phyloP scores from a whole-genome alignment of 1,140 invertebrate species.

The Lepidurus arcticus region DNA sequence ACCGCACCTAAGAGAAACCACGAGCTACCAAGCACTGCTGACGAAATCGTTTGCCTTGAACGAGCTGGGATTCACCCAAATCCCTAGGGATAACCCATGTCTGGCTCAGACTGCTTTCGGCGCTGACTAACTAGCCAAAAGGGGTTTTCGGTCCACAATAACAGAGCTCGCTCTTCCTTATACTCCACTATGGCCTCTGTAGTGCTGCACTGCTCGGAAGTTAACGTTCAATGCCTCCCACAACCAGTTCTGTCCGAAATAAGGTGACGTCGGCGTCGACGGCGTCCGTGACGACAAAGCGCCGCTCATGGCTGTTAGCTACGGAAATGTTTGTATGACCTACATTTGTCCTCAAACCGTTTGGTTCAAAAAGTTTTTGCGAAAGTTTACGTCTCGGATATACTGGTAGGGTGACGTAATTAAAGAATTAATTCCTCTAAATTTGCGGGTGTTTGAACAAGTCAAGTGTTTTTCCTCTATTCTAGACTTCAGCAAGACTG shows the following conservation, averaged over 20 bases:
- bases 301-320: not conserved
- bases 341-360: too few species aligned
- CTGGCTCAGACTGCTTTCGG: not conserved
- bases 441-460: too few species aligned
- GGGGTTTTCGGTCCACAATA: not conserved
- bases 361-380: too few species aligned
- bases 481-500: too few species aligned
- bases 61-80: not conserved
- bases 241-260: not conserved
- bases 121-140: not conserved
- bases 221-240: not conserved
- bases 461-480: too few species aligned
- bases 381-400: too few species aligned
- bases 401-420: too few species aligned
- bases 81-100: not conserved
- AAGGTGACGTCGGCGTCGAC: not conserved
- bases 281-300: not conserved
- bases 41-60: not conserved
- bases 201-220: not conserved
- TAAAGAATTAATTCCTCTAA: too few species aligned
- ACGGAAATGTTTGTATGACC: not conserved
- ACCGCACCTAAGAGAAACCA: not conserved
- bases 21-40: conserved; percentile 5
- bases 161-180: not conserved
- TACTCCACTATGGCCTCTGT: not conserved